Percentiles rank a stretch among this genome's conserved stretches.
Evolutionary conservation across 2,797 vertebrate species (phyloP).

Genomic region (Pelochelys cantorii): DNA sequence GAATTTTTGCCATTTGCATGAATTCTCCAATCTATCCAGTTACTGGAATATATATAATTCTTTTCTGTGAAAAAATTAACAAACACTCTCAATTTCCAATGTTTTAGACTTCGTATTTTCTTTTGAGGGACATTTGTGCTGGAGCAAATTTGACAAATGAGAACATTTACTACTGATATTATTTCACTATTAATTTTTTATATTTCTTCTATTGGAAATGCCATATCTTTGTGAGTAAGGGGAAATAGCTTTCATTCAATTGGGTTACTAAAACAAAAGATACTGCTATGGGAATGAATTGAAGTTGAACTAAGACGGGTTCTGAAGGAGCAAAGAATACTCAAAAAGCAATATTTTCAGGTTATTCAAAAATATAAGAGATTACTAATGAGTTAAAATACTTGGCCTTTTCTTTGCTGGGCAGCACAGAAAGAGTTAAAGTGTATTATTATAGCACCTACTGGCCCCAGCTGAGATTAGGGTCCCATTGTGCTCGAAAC

Average conservation of each 20-base stretch:
- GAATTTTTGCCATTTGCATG: background rate
- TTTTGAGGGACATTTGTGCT: conserved; percentile 46
- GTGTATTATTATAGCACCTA: background rate
- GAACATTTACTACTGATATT: conserved; percentile 51
- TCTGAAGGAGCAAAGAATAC: conserved; percentile 10
- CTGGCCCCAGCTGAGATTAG: background rate
- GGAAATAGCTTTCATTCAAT: conserved; percentile 47
- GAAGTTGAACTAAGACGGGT: conserved; percentile 29
- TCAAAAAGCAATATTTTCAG: background rate
- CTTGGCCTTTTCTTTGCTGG: background rate
- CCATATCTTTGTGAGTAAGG: conserved; percentile 41
- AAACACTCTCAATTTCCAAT: background rate
- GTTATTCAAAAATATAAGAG: background rate
- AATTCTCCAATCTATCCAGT: accelerated
- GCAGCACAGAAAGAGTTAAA: background rate
- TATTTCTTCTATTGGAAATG: conserved; percentile 16
- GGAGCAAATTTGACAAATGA: conserved; percentile 48
- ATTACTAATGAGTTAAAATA: background rate
- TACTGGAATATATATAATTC: conserved; percentile 8
- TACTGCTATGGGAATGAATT: conserved; percentile 50
- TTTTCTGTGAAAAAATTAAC: conserved; percentile 38
- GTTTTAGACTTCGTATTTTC: conserved; percentile 41
- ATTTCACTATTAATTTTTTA: conserved; percentile 24
- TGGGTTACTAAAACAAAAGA: conserved; percentile 51
- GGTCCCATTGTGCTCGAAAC: background rate